These are phyloP conservation scores for Egretta garzetta DNA, from an alignment of 2,113 vertebrate genomes.

Conservation along the genomic window DNA sequence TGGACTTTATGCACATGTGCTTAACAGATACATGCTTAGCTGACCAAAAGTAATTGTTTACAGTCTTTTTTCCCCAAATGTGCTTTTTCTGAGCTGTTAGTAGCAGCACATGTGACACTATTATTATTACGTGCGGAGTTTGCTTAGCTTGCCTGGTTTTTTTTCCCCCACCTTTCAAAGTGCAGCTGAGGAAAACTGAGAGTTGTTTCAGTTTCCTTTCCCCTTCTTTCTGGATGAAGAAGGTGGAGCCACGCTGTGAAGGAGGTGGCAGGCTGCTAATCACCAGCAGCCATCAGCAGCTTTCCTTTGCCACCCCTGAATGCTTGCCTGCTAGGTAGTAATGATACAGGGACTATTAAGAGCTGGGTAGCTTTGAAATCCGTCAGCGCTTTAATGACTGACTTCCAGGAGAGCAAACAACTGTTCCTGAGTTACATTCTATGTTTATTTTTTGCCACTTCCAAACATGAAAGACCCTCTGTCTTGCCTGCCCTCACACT, in stretches of 20 bases:
- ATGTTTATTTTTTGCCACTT: neutral
- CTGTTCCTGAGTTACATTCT: neutral
- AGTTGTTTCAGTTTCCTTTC: neutral
- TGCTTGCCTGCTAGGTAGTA: neutral
- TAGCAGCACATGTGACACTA: neutral
- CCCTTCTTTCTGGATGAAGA: neutral
- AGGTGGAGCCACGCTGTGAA: neutral
- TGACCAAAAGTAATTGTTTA: neutral
- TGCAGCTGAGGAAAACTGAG: neutral
- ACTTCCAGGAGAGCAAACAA: neutral
- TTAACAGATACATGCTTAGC: neutral
- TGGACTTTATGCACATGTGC: neutral
- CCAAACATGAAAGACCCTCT: neutral
- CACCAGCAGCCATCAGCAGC: neutral
- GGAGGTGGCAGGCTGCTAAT: neutral
- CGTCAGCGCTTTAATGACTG: rapidly evolving
- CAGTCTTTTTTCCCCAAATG: neutral
- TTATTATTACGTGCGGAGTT: neutral
- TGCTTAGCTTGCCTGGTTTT: neutral
- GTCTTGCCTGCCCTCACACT: neutral
- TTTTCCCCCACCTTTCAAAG: neutral
- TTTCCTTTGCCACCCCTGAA: neutral
- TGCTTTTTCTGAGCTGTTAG: neutral
- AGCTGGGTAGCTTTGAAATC: neutral
- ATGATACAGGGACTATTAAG: neutral